A percentile compares a stretch with the other conserved stretches of the same genome.
Evolutionary conservation across 2,797 vertebrate genomes (phyloP).

Genomic region (Aeoliscus strigatus): DNA sequence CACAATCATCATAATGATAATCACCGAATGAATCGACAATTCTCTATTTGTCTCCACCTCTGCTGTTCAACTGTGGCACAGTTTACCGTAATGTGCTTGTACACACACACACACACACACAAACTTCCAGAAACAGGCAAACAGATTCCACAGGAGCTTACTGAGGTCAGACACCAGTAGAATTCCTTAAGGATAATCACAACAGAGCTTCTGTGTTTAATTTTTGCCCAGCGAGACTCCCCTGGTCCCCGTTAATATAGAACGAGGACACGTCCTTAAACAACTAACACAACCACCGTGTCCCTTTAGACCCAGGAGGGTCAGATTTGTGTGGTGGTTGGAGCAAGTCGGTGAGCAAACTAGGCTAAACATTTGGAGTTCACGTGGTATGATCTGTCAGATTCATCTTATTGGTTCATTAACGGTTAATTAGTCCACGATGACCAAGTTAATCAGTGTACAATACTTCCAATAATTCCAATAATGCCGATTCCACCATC

Average conservation of each 20-base stretch:
- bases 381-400: too few relatives aligned
- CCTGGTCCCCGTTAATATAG: slow-evolving; percentile 35
- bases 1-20: too few relatives aligned
- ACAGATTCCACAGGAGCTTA: slow-evolving; percentile 54
- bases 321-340: slow-evolving; percentile 8
- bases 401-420: too few relatives aligned
- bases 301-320: slow-evolving; percentile 13
- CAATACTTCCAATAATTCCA: slow-evolving; percentile 1
- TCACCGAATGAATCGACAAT: too few relatives aligned
- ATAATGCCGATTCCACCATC: too few relatives aligned
- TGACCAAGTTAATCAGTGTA: slow-evolving; percentile 6
- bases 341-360: slow-evolving; percentile 13
- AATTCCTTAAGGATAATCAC: slow-evolving; percentile 55
- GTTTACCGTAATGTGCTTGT: too few relatives aligned
- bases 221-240: slow-evolving; percentile 29
- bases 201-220: slow-evolving; percentile 46
- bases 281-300: slow-evolving; percentile 21
- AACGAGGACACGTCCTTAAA: slow-evolving; percentile 37
- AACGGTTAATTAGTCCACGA: too few relatives aligned
- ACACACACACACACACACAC: slow-evolving; percentile 12
- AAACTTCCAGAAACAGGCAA: slow-evolving; percentile 9
- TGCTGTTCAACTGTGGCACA: too few relatives aligned
- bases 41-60: too few relatives aligned
- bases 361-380: background rate
- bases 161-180: slow-evolving; percentile 44